Evolutionary conservation across 2,888 invertebrate genomes (phyloP).

Genomic region (Teinopalpus imperialis): DNA sequence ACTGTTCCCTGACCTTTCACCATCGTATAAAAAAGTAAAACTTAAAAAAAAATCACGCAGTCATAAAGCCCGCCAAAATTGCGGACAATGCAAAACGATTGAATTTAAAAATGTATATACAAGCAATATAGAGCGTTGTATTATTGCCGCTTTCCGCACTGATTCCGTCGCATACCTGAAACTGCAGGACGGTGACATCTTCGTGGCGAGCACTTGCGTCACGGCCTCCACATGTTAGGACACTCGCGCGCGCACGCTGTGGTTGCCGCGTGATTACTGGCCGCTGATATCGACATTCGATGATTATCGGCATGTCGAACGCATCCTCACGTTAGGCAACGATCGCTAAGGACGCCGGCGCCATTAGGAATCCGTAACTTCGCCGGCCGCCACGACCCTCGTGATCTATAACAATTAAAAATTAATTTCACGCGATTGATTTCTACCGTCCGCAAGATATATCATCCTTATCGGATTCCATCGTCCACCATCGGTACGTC

Average conservation of each 20-base stretch:
- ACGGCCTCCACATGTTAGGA: conserved; percentile 34
- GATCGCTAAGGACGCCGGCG: conserved; percentile 36
- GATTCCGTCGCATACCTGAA: conserved; percentile 42
- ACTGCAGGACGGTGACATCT: conserved; percentile 43
- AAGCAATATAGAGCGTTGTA: conserved; percentile 3
- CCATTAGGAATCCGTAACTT: not conserved
- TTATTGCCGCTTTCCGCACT: conserved; percentile 29
- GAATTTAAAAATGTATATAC: not conserved
- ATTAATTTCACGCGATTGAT: not conserved
- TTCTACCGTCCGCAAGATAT: not conserved
- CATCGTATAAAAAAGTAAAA: not conserved
- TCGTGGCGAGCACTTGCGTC: conserved; percentile 32
- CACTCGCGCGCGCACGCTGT: conserved; percentile 38
- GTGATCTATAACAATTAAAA: not conserved
- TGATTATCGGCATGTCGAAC: conserved; percentile 35
- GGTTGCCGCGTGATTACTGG: conserved; percentile 37
- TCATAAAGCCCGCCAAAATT: conserved; percentile 14
- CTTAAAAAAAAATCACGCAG: not conserved
- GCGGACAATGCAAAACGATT: not conserved
- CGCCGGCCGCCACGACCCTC: not conserved
- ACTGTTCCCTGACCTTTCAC: not conserved
- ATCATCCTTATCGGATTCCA: conserved; percentile 4
- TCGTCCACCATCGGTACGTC: no score
- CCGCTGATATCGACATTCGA: conserved; percentile 30
- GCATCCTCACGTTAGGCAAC: conserved; percentile 55